Evolutionary conservation across 2,888 invertebrate genomes (phyloP), one percentile per base, ranked within the genome.

Genomic region (Clitarchus hookeri): DNA sequence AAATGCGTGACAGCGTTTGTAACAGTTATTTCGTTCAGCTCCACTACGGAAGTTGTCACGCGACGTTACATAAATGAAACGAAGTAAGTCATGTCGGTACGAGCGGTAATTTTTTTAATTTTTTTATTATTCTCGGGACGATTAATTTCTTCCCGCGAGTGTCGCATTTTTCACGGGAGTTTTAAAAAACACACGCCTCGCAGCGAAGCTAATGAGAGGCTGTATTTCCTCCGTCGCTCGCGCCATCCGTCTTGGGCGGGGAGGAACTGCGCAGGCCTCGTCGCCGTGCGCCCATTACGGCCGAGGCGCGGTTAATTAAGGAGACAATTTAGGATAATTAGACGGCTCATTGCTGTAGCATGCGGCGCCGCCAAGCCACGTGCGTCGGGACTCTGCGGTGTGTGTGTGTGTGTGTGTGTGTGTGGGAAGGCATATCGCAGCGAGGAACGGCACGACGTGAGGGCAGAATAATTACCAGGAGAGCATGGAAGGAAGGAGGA

Each of bases 251-350:
- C 65, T 65, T 65, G 65, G 65, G 65, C 65, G 65, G 65, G n/a
- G 36, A 1, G 65, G 65, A 8, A 48, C 48, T 16, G 48, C 6
- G 65, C 23, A 65, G 23, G 13, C 65, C 11, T 65, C 36, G 36
- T 36, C 36, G 36, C 36, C 36, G 2, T 36, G 36, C 36, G 36
- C 16, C 6, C 65, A 16, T 65, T 11, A 19, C 65, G 65, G 65
- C 23, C 23, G 8, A 8, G 65, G 65, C 65, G 65, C 65, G 65
- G 65, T 65, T 65, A 65, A 65, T 65, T 65, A 65, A 65, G 65
- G 65, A 65, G 65, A 65, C 65, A 65, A 65, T 65, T 65, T 65
- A 65, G 65, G 65, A 65, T 65, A 65, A 65, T 65, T 65, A 65
- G 65, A 6, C 65, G 65, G 13, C 65, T 65, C 65, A 65, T 65